Evolutionary conservation across 2,888 invertebrate genomes (phyloP).

Genomic region (Mesochorus sp.): DNA sequence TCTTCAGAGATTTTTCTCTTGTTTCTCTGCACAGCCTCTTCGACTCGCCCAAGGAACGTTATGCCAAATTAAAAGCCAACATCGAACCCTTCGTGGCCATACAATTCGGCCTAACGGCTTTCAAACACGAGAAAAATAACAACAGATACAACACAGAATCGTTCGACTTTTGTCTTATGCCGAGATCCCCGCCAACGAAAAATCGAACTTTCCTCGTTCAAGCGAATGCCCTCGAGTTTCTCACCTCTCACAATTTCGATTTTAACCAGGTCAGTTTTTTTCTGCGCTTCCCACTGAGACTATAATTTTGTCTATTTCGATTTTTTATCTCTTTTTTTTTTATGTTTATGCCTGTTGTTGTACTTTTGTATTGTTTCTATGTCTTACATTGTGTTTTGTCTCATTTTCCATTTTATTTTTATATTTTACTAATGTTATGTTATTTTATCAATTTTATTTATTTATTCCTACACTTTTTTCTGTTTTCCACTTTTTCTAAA

Average conservation of each 20-base stretch:
- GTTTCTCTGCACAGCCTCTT: constrained; percentile 84
- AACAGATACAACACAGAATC: constrained; percentile 85
- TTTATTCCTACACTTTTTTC: no score
- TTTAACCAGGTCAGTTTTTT: constrained; percentile 87
- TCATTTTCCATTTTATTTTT: no score
- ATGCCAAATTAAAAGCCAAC: constrained; percentile 83
- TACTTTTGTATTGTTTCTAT: no score
- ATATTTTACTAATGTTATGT: no score
- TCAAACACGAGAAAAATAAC: constrained; percentile 84
- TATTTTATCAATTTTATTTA: no score
- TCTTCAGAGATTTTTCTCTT: no score
- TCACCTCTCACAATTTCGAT: constrained; percentile 86
- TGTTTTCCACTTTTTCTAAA: no score
- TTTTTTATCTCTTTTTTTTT: neutral
- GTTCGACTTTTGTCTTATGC: constrained; percentile 88
- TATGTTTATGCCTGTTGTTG: neutral
- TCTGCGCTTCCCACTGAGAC: neutral
- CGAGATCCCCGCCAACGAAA: constrained; percentile 85
- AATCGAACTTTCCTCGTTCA: constrained; percentile 86
- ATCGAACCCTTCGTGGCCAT: constrained; percentile 84
- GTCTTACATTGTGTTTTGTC: no score
- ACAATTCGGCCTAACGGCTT: constrained; percentile 88
- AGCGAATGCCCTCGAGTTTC: constrained; percentile 86
- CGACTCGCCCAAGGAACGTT: constrained; percentile 84
- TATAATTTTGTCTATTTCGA: neutral